These are phyloP conservation scores for Agriotes lineatus DNA, from an alignment of 2,888 invertebrate genomes.

Conservation along the genomic window DNA sequence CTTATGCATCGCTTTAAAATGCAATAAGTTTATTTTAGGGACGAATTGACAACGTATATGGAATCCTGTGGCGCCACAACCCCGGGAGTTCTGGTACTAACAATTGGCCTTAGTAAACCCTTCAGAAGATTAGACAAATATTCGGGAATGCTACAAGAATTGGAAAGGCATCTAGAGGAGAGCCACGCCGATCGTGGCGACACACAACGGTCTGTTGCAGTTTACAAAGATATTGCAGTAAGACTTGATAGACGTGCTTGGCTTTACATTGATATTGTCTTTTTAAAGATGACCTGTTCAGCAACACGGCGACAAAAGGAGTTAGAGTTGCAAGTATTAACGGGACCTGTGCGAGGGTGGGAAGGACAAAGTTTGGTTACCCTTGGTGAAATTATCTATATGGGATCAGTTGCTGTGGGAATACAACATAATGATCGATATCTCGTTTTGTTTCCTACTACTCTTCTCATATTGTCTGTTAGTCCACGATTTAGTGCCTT, in stretches of 20 bases:
- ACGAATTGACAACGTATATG: conserved; percentile 88
- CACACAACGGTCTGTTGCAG: conserved; percentile 93
- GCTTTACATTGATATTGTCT: conserved; percentile 3
- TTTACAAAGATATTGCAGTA: conserved; percentile 95
- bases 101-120: conserved; percentile 94
- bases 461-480: conserved; percentile 89
- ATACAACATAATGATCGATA: conserved; percentile 90
- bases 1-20: background rate
- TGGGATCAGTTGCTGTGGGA: conserved; percentile 92
- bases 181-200: conserved; percentile 96
- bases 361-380: conserved; percentile 83
- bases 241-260: conserved; percentile 47
- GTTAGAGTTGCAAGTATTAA: conserved; percentile 93
- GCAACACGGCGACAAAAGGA: conserved; percentile 93
- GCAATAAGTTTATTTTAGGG: conserved; percentile 68
- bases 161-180: conserved; percentile 96
- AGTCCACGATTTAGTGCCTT: conserved; percentile 94
- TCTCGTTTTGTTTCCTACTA: conserved; percentile 91
- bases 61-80: conserved; percentile 87
- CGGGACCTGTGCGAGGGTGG: conserved; percentile 95
- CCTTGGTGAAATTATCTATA: conserved; percentile 91
- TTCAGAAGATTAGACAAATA: conserved; percentile 96
- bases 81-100: conserved; percentile 90
- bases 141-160: conserved; percentile 92
- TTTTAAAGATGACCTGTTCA: conserved; percentile 83